Conservation (phyloP, 2,797 vertebrate genomes). For the Saxicola maurus region DNA sequence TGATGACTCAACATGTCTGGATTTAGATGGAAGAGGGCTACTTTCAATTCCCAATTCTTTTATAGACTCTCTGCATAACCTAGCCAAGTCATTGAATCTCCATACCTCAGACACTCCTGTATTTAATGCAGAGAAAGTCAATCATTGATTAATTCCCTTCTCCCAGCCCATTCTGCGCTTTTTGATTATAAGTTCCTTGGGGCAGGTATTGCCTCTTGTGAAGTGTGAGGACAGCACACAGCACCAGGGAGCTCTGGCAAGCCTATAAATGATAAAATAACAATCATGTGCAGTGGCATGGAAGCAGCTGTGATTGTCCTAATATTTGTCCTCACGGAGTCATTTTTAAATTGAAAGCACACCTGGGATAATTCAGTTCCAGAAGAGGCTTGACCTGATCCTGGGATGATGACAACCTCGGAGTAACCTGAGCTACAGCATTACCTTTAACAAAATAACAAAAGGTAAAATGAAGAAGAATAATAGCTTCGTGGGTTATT, state of each 20-base stretch:
- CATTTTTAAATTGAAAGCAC: slow-evolving; percentile 38
- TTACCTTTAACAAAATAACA: neutral
- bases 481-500: neutral
- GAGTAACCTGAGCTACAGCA: neutral
- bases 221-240: neutral
- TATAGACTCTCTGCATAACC: slow-evolving; percentile 34
- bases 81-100: slow-evolving; percentile 46
- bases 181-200: neutral
- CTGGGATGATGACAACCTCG: neutral
- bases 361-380: slow-evolving; percentile 24
- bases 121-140: slow-evolving; percentile 42
- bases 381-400: neutral
- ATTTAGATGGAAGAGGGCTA: slow-evolving; percentile 52
- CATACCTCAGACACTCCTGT: slow-evolving; percentile 19
- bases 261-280: slow-evolving; percentile 9
- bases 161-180: neutral
- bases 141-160: slow-evolving; percentile 40
- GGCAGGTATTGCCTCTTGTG: neutral
- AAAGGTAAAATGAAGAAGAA: neutral
- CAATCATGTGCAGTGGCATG: neutral
- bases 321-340: slow-evolving; percentile 48
- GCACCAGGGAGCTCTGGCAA: neutral
- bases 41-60: slow-evolving; percentile 51
- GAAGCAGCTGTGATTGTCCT: slow-evolving; percentile 42
- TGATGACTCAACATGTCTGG: slow-evolving; percentile 57